A percentile compares a stretch with the other conserved stretches of the same genome.
Evolutionary conservation across 2,888 invertebrate genomes (phyloP).

Genomic region (Nemurella pictetii): DNA sequence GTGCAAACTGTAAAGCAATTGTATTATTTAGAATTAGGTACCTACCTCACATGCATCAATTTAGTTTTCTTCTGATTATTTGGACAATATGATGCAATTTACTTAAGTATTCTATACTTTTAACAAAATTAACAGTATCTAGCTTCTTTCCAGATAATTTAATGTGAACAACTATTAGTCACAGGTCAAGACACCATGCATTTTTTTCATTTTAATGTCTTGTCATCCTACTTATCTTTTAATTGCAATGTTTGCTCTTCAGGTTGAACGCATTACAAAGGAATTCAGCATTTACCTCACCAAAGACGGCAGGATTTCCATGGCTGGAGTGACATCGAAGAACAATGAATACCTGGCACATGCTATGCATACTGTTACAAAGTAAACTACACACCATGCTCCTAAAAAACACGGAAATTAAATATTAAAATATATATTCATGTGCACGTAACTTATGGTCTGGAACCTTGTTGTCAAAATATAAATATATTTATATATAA

Average conservation of each 20-base stretch:
- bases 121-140: too few relatives aligned
- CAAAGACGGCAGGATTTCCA: slow-evolving; percentile 96
- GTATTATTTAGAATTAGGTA: too few relatives aligned
- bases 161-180: too few relatives aligned
- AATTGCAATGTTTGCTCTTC: slow-evolving; percentile 47
- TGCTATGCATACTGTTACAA: slow-evolving; percentile 90
- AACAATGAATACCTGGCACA: slow-evolving; percentile 94
- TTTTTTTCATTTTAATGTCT: too few relatives aligned
- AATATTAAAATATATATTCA: background rate
- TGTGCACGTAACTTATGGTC: background rate
- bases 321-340: slow-evolving; percentile 93
- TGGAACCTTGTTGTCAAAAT: background rate
- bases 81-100: too few relatives aligned
- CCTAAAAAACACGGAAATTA: background rate
- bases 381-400: slow-evolving; percentile 56
- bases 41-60: too few relatives aligned
- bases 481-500: background rate
- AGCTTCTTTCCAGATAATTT: too few relatives aligned
- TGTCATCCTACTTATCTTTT: too few relatives aligned
- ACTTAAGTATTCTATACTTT: too few relatives aligned
- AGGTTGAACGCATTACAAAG: slow-evolving; percentile 85
- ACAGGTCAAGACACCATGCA: too few relatives aligned
- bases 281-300: slow-evolving; percentile 94
- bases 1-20: too few relatives aligned
- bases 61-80: too few relatives aligned